phyloP scores from a whole-genome alignment of 2,113 vertebrate genomes.

The Cichladusa arquata region DNA sequence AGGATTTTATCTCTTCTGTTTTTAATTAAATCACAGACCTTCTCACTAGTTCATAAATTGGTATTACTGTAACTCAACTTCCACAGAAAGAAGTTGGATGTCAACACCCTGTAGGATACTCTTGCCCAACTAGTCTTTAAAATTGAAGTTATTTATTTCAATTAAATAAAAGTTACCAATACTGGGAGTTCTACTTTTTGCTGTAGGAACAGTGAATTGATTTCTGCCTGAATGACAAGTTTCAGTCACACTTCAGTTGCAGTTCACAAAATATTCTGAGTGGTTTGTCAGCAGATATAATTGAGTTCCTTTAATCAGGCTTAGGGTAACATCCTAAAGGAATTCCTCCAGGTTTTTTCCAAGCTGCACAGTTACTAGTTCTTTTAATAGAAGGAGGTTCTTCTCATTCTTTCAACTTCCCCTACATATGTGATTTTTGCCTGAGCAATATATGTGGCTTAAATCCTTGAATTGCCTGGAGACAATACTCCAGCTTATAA shows the following conservation, averaged over 20 bases:
- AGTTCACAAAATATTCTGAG: conserved; percentile 19
- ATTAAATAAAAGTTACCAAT: background rate
- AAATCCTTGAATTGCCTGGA: background rate
- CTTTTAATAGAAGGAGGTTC: background rate
- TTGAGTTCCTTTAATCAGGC: conserved; percentile 20
- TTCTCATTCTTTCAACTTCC: background rate
- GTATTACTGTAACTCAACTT: background rate
- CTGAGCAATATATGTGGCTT: background rate
- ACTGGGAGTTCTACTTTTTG: background rate
- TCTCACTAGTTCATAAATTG: background rate
- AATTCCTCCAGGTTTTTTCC: background rate
- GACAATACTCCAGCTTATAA: background rate
- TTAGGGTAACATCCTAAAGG: background rate
- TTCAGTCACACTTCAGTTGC: conserved; percentile 38
- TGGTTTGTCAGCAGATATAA: conserved; percentile 17
- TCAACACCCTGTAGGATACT: background rate
- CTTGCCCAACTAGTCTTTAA: background rate
- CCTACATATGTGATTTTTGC: background rate
- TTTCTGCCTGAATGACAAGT: conserved; percentile 12
- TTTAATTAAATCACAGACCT: conserved; percentile 55
- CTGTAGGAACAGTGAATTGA: conserved; percentile 5
- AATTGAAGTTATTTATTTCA: conserved; percentile 2
- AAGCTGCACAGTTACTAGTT: background rate
- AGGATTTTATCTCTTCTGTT: background rate
- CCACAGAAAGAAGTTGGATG: background rate